Conservation (phyloP, 2,113 vertebrate genomes). For the Ariopsis seemanni region DNA sequence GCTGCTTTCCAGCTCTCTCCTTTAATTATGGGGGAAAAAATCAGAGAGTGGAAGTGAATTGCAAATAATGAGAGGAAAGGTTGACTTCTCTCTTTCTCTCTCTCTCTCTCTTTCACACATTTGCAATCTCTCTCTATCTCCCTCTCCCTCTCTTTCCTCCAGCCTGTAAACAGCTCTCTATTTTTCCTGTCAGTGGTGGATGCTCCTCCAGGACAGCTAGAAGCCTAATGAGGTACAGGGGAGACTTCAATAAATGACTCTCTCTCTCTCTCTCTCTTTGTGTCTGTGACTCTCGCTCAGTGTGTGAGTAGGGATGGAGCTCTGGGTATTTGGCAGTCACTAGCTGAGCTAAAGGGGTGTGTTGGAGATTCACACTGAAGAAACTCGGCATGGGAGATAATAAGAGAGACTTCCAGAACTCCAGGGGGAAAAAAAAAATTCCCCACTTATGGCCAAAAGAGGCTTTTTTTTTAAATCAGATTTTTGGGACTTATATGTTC, state of each 20-base stretch:
- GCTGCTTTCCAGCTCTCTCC: conserved; percentile 34
- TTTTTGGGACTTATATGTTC: background rate
- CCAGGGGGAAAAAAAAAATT: background rate
- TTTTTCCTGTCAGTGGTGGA: conserved; percentile 57
- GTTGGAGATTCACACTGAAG: conserved; percentile 28
- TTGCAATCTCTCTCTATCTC: conserved; percentile 14
- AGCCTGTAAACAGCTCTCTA: conserved; percentile 51
- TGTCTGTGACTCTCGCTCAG: background rate
- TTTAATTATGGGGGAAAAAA: conserved; percentile 50
- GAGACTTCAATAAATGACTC: conserved; percentile 47
- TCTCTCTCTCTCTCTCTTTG: conserved; percentile 22
- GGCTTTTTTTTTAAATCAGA: background rate
- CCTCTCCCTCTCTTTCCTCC: background rate
- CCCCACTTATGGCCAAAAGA: background rate
- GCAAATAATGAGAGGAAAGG: conserved; percentile 54
- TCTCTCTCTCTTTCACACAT: background rate
- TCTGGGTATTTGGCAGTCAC: conserved; percentile 27
- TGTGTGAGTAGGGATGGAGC: background rate
- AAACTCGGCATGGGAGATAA: conserved; percentile 19
- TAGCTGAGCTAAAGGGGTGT: conserved; percentile 21
- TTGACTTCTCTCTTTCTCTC: conserved; percentile 41
- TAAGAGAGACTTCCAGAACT: conserved; percentile 20
- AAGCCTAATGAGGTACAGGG: conserved; percentile 60
- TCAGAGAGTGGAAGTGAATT: conserved; percentile 51
- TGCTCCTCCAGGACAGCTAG: conserved; percentile 57